Evolutionary conservation across 1,140 invertebrate genomes (phyloP).

Genomic region (Aphis gossypii): DNA sequence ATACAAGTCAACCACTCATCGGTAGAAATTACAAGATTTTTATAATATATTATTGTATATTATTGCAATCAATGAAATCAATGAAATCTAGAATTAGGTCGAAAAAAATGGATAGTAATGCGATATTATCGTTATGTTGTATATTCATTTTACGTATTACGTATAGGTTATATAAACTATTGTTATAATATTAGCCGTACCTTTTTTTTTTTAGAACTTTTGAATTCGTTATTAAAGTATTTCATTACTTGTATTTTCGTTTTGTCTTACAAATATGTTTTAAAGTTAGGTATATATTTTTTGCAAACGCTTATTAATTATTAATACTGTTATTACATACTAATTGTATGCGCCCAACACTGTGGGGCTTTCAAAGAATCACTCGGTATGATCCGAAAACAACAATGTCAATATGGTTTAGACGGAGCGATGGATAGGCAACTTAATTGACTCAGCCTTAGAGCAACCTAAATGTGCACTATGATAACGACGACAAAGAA

Average conservation of each 20-base stretch:
- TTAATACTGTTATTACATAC: not conserved
- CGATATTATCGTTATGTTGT: not conserved
- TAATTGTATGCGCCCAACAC: too few relatives aligned
- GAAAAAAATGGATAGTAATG: not conserved
- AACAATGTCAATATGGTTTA: too few relatives aligned
- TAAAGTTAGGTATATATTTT: not conserved
- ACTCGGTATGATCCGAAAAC: too few relatives aligned
- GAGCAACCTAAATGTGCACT: too few relatives aligned
- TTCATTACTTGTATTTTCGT: not conserved
- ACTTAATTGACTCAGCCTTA: too few relatives aligned
- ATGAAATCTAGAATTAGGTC: not conserved
- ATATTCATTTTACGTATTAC: not conserved
- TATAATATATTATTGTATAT: too few relatives aligned
- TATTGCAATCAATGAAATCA: not conserved
- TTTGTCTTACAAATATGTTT: not conserved
- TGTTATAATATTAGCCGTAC: not conserved
- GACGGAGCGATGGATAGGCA: too few relatives aligned
- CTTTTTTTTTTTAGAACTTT: not conserved
- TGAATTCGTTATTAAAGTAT: not conserved
- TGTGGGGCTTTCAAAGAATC: too few relatives aligned
- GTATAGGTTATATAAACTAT: not conserved
- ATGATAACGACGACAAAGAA: too few relatives aligned
- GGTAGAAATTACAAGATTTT: too few relatives aligned
- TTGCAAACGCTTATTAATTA: not conserved
- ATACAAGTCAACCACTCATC: too few relatives aligned